phyloP scores from a whole-genome alignment of 2,113 vertebrate species.

The Furnarius figulus region DNA sequence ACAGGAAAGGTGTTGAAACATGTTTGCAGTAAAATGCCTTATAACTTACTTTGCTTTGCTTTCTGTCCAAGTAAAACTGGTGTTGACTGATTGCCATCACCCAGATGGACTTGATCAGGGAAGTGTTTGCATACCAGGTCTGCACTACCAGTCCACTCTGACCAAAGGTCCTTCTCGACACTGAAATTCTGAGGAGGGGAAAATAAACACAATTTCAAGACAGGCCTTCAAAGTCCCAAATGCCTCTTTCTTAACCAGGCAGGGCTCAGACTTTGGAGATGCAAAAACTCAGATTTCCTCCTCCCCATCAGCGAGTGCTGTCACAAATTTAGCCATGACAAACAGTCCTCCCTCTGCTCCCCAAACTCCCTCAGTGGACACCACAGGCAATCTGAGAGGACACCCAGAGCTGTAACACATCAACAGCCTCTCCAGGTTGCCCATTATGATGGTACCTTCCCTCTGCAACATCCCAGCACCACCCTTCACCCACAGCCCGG shows the following conservation, averaged over 20 bases:
- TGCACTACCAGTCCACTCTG: slow-evolving; percentile 92
- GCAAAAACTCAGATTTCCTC: not conserved
- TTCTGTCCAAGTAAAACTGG: slow-evolving; percentile 98
- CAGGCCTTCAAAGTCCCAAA: not conserved
- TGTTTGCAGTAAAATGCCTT: not conserved
- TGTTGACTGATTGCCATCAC: slow-evolving; percentile 99
- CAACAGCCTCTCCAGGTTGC: not conserved
- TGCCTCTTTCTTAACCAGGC: not conserved
- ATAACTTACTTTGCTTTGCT: slow-evolving; percentile 93
- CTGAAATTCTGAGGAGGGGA: slow-evolving; percentile 80
- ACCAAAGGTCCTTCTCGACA: slow-evolving; percentile 90
- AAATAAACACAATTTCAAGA: not conserved
- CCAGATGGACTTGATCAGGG: slow-evolving; percentile 99
- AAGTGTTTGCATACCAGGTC: slow-evolving; percentile 97
- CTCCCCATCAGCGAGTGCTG: not conserved
- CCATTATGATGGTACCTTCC: not conserved
- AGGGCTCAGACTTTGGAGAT: not conserved
- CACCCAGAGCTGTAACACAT: not conserved
- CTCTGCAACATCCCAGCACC: not conserved
- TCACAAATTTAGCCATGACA: not conserved
- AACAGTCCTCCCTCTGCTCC: not conserved
- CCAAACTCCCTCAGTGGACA: not conserved
- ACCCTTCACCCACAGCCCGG: not conserved
- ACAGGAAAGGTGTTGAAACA: not conserved
- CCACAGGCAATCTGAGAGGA: not conserved